Base-by-base conservation (phyloP, 2,888 invertebrate species). In the Tetranychus truncatus region DNA sequence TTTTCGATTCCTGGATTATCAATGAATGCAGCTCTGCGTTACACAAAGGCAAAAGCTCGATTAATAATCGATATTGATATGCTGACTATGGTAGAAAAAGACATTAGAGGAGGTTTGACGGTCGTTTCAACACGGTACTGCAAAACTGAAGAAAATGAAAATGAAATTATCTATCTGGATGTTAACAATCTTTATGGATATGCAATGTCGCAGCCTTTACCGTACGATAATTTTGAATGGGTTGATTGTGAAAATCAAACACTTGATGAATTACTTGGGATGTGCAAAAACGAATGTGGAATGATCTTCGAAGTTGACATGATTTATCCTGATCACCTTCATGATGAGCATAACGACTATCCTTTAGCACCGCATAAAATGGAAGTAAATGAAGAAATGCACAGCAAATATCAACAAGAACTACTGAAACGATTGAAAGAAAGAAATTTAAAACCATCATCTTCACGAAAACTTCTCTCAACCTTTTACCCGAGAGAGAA, bases 211-310 rank as follows among this genome's bases (percentile, higher is more conserved):
- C 72, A 76, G 24, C 45, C 45, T 18, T 20, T 78, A 8, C 76
- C 78, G 9, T 71, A 45, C 18, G 66, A 74, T n/a, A 76, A 73
- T 44, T 78, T 75, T 45, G 21, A 72, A 72, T 77, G 74, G 75
- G 9, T 77, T 21, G 11, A 46, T 46, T 46, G 9, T 46, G 4
- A n/a, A 7, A 1, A 73, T 1, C 15, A 21, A 21, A 21, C 46
- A 6, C 15, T 20, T 46, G 9, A 46, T 46, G 9, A 46, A 11
- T 46, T 46, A 46, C 11, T 46, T 9, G 11, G 9, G 1, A 46
- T 46, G 46, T 46, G 46, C 2, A 9, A 7, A 46, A 11, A 46
- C 11, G 9, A 18, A 9, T 7, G 8, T 34, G 72, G 72, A 44
- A 20, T 34, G 11, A 34, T 71, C 1, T n/a, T 71, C 6, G 45